phyloP scores from a whole-genome alignment of 2,797 vertebrate genomes.

The Phoeniculus purpureus region DNA sequence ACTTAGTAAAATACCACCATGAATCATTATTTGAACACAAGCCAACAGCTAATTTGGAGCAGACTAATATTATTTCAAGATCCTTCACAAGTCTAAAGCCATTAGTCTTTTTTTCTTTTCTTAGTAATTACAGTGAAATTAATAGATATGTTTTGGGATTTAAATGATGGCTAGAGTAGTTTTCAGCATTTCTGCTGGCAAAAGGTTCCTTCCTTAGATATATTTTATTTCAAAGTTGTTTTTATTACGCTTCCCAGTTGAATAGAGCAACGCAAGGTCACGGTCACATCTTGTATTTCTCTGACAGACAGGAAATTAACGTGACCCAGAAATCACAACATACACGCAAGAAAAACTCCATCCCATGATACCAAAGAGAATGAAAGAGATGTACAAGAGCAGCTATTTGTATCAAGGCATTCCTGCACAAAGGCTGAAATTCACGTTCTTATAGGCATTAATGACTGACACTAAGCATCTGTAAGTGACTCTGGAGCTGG shows the following conservation, averaged over 20 bases:
- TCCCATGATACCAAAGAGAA: neutral
- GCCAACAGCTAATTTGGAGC: constrained; percentile 63
- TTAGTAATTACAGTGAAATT: constrained; percentile 51
- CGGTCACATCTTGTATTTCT: constrained; percentile 10
- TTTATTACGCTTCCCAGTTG: constrained; percentile 37
- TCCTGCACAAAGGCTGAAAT: neutral
- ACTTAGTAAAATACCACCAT: constrained; percentile 53
- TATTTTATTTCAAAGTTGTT: constrained; percentile 49
- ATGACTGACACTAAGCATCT: neutral
- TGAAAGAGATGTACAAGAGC: neutral
- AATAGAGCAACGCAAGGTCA: neutral
- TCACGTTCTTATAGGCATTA: neutral
- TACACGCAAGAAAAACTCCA: neutral
- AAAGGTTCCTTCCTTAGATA: constrained; percentile 28
- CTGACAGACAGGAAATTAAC: constrained; percentile 51
- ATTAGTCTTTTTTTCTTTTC: constrained; percentile 52
- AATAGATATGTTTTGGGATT: constrained; percentile 48
- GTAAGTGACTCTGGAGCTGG: neutral
- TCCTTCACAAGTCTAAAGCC: constrained; percentile 51
- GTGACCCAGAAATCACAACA: constrained; percentile 20
- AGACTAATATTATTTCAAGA: constrained; percentile 62
- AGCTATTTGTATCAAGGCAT: neutral
- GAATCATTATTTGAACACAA: constrained; percentile 70
- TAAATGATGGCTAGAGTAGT: constrained; percentile 32
- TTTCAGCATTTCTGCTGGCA: constrained; percentile 55